A percentile compares a stretch with the other conserved stretches of the same genome.
phyloP scores from a whole-genome alignment of 2,888 invertebrate species.

The Chaetoderma sp. region DNA sequence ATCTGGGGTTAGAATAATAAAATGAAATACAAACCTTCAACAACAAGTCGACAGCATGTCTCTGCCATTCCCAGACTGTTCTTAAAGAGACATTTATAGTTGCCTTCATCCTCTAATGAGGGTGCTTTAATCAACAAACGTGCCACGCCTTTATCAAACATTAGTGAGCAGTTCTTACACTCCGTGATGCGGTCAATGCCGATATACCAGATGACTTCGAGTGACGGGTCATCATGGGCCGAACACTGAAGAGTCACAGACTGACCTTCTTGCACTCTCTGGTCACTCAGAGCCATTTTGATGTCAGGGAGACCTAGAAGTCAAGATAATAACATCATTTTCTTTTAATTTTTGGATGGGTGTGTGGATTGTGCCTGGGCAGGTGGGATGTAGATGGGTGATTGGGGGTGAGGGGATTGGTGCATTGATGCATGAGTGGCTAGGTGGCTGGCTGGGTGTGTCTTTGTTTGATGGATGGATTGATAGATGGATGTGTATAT shows the following conservation, averaged over 20 bases:
- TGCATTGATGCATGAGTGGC: too few relatives aligned
- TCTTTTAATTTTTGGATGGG: too few relatives aligned
- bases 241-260: constrained; percentile 47
- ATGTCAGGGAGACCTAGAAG: constrained; percentile 13
- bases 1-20: too few relatives aligned
- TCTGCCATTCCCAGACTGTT: constrained; percentile 46
- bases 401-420: too few relatives aligned
- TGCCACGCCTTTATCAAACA: neutral
- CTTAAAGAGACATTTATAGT: constrained; percentile 48
- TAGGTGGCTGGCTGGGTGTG: too few relatives aligned
- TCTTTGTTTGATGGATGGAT: too few relatives aligned
- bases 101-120: constrained; percentile 49
- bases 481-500: too few relatives aligned
- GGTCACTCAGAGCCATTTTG: constrained; percentile 40
- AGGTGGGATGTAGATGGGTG: too few relatives aligned
- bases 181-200: constrained; percentile 37
- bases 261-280: constrained; percentile 48
- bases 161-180: neutral
- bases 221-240: constrained; percentile 39
- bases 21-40: constrained; percentile 47
- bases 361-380: too few relatives aligned
- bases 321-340: neutral
- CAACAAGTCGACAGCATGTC: constrained; percentile 43
- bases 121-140: neutral
- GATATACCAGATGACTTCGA: constrained; percentile 54